Evolutionary conservation across 2,113 vertebrate genomes (phyloP).

Genomic region (Erythrolamprus reginae): DNA sequence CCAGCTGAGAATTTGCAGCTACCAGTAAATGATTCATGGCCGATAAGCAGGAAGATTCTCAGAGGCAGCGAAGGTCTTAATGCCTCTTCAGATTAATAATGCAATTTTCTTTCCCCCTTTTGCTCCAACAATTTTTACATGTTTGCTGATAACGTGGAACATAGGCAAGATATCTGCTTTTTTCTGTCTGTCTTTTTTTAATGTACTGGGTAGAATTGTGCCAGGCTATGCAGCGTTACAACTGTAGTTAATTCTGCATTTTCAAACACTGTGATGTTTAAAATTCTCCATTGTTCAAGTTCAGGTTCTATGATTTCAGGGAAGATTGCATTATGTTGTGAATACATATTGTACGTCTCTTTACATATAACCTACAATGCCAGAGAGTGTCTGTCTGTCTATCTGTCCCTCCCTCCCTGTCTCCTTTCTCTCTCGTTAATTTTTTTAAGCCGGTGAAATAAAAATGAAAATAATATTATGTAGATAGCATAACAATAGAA

Average conservation of each 20-base stretch:
- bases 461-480: not conserved
- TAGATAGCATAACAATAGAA: not conserved
- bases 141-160: not conserved
- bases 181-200: not conserved
- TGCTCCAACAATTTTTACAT: not conserved
- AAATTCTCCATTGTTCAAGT: not conserved
- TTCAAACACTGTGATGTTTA: not conserved
- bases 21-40: not conserved
- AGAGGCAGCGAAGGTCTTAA: not conserved
- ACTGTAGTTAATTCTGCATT: not conserved
- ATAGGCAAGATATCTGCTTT: not conserved
- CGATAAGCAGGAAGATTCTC: not conserved
- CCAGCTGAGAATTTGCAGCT: not conserved
- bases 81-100: not conserved
- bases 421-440: not conserved
- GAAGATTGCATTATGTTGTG: not conserved
- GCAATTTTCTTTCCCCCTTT: not conserved
- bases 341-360: not conserved
- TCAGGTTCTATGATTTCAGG: not conserved
- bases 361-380: not conserved
- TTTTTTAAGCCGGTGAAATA: not conserved
- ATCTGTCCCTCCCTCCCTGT: fast-evolving
- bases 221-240: not conserved
- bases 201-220: not conserved
- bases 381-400: not conserved